Percentiles rank a stretch among this genome's conserved stretches.
These are phyloP conservation scores for Euborellia annulipes DNA, from an alignment of 1,140 invertebrate genomes.

Conservation along the genomic window DNA sequence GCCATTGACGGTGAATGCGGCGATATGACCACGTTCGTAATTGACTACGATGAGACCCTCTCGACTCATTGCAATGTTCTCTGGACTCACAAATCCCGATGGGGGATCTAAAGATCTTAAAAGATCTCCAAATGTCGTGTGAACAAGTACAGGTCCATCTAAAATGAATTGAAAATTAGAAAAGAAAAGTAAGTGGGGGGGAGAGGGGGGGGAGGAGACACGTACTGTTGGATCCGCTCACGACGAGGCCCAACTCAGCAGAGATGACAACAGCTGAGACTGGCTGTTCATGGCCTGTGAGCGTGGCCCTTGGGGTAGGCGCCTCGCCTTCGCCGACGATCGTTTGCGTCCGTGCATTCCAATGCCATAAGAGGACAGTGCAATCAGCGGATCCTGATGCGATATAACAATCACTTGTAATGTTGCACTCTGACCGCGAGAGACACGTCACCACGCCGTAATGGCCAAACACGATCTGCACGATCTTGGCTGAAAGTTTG, in stretches of 20 bases:
- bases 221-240: conserved; percentile 80
- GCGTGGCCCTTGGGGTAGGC: conserved; percentile 84
- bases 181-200: no score
- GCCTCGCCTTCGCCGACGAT: conserved; percentile 91
- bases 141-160: conserved; percentile 92
- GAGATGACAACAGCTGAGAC: conserved; percentile 91
- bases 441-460: conserved; percentile 97
- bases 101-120: conserved; percentile 76
- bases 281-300: conserved; percentile 93
- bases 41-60: conserved; percentile 94
- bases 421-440: conserved; percentile 91
- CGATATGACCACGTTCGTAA: conserved; percentile 80
- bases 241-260: conserved; percentile 93
- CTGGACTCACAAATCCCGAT: conserved; percentile 62
- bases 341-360: conserved; percentile 88
- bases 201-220: conserved; percentile 16
- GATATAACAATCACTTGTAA: conserved; percentile 96
- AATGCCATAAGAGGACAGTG: conserved; percentile 95
- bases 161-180: conserved; percentile 7
- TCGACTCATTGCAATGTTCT: conserved; percentile 80
- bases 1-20: conserved; percentile 86
- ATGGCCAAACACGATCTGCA: conserved; percentile 97
- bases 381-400: conserved; percentile 96
- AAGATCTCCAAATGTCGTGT: conserved; percentile 97
- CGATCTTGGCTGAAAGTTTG: conserved; percentile 71